Conservation (phyloP, 2,797 vertebrate genomes). For the Anableps anableps region DNA sequence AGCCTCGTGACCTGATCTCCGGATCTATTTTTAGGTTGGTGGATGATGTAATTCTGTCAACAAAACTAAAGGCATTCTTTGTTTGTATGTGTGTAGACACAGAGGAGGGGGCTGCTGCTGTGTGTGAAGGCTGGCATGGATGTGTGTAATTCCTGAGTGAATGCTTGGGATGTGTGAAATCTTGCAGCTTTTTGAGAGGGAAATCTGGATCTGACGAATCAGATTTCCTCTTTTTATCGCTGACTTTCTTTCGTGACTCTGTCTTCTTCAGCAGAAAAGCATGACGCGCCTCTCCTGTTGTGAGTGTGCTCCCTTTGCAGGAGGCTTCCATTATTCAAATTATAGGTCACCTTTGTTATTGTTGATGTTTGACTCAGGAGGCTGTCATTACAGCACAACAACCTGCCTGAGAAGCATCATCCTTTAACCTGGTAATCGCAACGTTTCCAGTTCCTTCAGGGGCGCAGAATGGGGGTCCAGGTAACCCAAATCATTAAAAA, state of each 20-base stretch:
- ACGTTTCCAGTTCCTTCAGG: background rate
- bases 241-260: background rate
- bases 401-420: background rate
- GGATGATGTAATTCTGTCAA: slow-evolving; percentile 57
- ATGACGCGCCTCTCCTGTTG: slow-evolving; percentile 16
- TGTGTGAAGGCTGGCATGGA: slow-evolving; percentile 19
- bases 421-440: background rate
- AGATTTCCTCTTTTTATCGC: slow-evolving; percentile 4
- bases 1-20: slow-evolving; percentile 61
- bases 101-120: background rate
- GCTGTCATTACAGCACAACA: background rate
- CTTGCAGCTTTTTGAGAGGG: slow-evolving; percentile 40
- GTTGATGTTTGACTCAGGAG: background rate
- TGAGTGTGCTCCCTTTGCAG: slow-evolving; percentile 24
- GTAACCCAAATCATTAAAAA: background rate
- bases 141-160: slow-evolving; percentile 40
- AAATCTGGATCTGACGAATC: background rate
- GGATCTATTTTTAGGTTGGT: slow-evolving; percentile 66
- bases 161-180: slow-evolving; percentile 50
- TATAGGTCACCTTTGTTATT: slow-evolving; percentile 20
- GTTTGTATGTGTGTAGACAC: slow-evolving; percentile 8
- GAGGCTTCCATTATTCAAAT: slow-evolving; percentile 28
- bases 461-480: background rate
- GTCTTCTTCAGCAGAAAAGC: slow-evolving; percentile 5
- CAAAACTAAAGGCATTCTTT: slow-evolving; percentile 34